Percentiles rank a stretch among this genome's conserved stretches.
Evolutionary conservation across 2,888 invertebrate species (phyloP).

Genomic region (Arge pagana): DNA sequence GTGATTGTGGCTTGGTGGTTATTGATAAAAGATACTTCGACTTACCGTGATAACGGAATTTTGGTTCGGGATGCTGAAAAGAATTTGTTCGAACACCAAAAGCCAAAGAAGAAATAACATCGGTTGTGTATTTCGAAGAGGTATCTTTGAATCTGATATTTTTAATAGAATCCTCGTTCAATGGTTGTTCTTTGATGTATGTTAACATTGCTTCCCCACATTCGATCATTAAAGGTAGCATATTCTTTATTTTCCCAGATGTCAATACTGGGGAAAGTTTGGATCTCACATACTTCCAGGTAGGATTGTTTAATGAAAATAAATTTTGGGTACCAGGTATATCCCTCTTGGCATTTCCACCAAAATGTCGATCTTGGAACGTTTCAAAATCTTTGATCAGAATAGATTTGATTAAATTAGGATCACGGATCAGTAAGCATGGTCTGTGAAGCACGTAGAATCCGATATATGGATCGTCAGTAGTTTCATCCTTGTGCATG

Average conservation of each 20-base stretch:
- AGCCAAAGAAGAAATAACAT: slow-evolving; percentile 44
- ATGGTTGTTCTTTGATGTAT: slow-evolving; percentile 30
- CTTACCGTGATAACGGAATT: slow-evolving; percentile 41
- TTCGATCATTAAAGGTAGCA: slow-evolving; percentile 57
- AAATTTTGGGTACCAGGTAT: slow-evolving; percentile 48
- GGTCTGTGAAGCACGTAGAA: slow-evolving; percentile 59
- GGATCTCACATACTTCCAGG: slow-evolving; percentile 60
- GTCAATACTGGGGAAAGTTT: slow-evolving; percentile 63
- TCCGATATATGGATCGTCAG: slow-evolving; percentile 49
- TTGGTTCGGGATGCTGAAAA: slow-evolving; percentile 34
- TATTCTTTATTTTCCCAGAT: slow-evolving; percentile 61
- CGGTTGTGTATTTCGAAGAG: slow-evolving; percentile 39
- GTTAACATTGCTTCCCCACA: slow-evolving; percentile 42
- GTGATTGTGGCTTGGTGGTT: neutral
- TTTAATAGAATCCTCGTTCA: neutral
- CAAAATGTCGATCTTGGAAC: slow-evolving; percentile 57
- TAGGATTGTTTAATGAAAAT: slow-evolving; percentile 56
- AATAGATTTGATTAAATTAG: slow-evolving; percentile 58
- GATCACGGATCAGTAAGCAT: slow-evolving; percentile 55
- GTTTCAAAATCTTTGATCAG: slow-evolving; percentile 59
- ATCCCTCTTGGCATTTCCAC: slow-evolving; percentile 46
- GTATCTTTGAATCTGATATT: slow-evolving; percentile 30
- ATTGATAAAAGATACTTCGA: neutral
- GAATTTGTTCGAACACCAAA: slow-evolving; percentile 46
- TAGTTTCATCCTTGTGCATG: slow-evolving; percentile 29